phyloP scores from a whole-genome alignment of 2,113 vertebrate species.

The Orthonyx spaldingii region DNA sequence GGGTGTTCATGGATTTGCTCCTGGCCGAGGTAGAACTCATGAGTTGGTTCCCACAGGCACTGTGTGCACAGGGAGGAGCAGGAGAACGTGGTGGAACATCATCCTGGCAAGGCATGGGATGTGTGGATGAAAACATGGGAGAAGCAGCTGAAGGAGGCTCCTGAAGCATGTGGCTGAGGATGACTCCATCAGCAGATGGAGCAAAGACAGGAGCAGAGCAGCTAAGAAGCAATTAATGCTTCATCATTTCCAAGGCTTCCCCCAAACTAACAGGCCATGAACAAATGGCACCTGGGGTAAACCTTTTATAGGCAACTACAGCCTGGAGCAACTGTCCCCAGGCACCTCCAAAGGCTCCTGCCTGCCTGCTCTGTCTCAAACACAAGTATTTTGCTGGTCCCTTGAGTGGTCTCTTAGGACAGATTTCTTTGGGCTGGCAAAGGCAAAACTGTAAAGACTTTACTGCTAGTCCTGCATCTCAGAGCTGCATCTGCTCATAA shows the following conservation, averaged over 20 bases:
- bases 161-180: background rate
- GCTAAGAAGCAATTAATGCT: background rate
- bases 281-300: background rate
- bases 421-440: background rate
- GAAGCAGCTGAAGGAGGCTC: background rate
- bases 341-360: background rate
- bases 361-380: background rate
- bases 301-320: background rate
- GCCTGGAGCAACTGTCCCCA: background rate
- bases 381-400: background rate
- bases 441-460: background rate
- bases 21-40: background rate
- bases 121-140: background rate
- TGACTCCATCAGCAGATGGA: background rate
- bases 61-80: background rate
- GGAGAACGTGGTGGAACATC: background rate
- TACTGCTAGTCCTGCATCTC: background rate
- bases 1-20: background rate
- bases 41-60: background rate
- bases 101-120: background rate
- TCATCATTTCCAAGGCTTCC: background rate
- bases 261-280: background rate
- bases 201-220: background rate
- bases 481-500: background rate
- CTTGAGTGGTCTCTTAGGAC: background rate